Percentiles rank a stretch among this genome's conserved stretches.
phyloP scores from a whole-genome alignment of 1,140 invertebrate genomes.

The Pseudomyrmex flavicornis region DNA sequence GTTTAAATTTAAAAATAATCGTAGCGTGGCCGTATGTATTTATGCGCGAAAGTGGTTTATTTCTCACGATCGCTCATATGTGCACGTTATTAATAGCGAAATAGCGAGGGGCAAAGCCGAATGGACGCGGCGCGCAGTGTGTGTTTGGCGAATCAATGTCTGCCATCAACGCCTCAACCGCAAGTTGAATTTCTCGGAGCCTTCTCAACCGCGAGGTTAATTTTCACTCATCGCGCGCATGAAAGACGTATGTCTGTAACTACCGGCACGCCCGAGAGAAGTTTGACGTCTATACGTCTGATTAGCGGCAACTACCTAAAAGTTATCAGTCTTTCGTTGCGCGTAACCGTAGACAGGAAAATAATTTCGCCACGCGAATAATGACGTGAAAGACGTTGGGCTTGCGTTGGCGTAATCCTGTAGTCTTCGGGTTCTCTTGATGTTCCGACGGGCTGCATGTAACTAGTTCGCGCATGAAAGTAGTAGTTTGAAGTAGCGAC shows the following conservation, averaged over 20 bases:
- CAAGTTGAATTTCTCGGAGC: conserved; percentile 43
- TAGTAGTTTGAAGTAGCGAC: neutral
- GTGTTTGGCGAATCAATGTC: conserved; percentile 45
- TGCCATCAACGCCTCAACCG: conserved; percentile 43
- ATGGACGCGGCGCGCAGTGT: conserved; percentile 15
- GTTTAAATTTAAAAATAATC: conserved; percentile 5
- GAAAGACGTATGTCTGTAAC: conserved; percentile 22
- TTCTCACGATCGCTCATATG: conserved; percentile 1
- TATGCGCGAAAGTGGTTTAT: conserved; percentile 12
- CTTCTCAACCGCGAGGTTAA: conserved; percentile 33
- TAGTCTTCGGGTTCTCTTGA: too few species aligned
- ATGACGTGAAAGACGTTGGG: conserved; percentile 12
- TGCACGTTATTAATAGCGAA: conserved; percentile 13
- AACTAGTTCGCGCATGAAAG: conserved; percentile 12
- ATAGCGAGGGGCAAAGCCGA: neutral
- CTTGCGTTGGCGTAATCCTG: neutral
- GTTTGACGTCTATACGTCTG: conserved; percentile 51
- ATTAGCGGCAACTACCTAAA: conserved; percentile 55
- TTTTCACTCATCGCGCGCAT: conserved; percentile 46
- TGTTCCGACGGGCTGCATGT: neutral
- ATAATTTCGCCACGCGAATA: conserved; percentile 51
- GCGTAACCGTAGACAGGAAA: conserved; percentile 21
- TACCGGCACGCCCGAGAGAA: neutral
- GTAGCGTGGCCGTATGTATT: neutral
- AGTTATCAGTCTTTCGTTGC: conserved; percentile 52